Evolutionary conservation across 2,888 invertebrate genomes (phyloP), one percentile per base, ranked within the genome.

Genomic region (Ormyrus pomaceus): DNA sequence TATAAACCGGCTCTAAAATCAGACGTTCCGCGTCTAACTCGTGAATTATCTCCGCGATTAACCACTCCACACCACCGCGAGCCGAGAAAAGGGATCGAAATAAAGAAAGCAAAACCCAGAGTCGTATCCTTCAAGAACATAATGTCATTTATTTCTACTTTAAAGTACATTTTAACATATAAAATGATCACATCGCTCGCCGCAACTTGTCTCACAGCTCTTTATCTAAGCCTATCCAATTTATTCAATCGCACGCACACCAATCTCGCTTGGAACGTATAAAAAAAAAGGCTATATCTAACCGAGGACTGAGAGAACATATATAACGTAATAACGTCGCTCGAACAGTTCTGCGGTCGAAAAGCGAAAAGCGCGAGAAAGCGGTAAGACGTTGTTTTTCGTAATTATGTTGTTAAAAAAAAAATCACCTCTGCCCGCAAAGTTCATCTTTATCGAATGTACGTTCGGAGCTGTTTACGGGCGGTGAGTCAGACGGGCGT

Each of bases 111-210:
- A 45, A 2, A 50, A 10, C n/a, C 34, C 34, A 34, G 4, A 34
- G 34, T 51, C 6, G 11, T 56, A n/a, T 62, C 4, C 13, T 19
- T 72, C 61, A 69, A n/a, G 73, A 81, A 81, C 62, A 56, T 68
- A 66, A 80, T 58, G 78, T 71, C 66, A 79, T 85, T 84, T 82
- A 84, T 82, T 83, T 77, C 81, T 84, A 83, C 83, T 82, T 84
- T 85, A 82, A 85, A 85, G 84, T 86, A 85, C 84, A 85, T 85
- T 82, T 65, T 85, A 82, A 83, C 83, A 85, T 83, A 84, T 83
- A 84, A 86, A 86, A 34, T 34, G 34, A 86, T 85, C 84, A 84
- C 84, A 85, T 85, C 81, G 79, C 75, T 51, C 8, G 65, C 50
- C 65, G 51, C 8, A 34, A 8, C 34, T 51, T 34, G 34, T 34